Percentiles rank a stretch among this genome's conserved stretches.
Conservation (phyloP, 23 tunicate genomes). For the Oikopleura dioica region DNA sequence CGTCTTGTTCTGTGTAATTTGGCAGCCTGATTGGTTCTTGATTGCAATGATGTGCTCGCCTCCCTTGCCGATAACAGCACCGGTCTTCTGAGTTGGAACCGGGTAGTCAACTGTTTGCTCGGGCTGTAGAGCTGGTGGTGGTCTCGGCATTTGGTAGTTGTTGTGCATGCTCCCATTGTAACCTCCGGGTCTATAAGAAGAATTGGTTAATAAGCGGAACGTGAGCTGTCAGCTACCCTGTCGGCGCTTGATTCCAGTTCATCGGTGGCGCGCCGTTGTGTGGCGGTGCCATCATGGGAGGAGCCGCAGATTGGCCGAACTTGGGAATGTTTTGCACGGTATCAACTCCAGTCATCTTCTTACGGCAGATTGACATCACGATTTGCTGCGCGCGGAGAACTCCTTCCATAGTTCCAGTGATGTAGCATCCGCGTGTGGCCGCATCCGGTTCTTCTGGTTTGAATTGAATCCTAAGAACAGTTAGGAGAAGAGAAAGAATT, state of each 20-base stretch:
- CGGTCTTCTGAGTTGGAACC: conserved; percentile 2
- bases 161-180: no score
- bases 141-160: no score
- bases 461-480: conserved; percentile 9
- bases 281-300: no score
- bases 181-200: no score
- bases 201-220: no score
- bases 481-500: no score
- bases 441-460: neutral
- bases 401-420: conserved; percentile 6
- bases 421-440: neutral
- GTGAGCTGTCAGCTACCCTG: no score
- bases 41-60: conserved; percentile 9
- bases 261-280: no score
- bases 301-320: neutral
- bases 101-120: conserved; percentile 6
- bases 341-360: conserved; percentile 2
- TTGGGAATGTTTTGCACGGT: neutral
- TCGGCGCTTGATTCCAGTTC: no score
- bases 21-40: conserved; percentile 5
- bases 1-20: conserved; percentile 10
- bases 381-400: neutral
- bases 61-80: conserved; percentile 8
- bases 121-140: no score
- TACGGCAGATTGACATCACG: neutral